Evolutionary conservation across 2,797 vertebrate species (phyloP).

Genomic region (Eulemur coronatus): DNA sequence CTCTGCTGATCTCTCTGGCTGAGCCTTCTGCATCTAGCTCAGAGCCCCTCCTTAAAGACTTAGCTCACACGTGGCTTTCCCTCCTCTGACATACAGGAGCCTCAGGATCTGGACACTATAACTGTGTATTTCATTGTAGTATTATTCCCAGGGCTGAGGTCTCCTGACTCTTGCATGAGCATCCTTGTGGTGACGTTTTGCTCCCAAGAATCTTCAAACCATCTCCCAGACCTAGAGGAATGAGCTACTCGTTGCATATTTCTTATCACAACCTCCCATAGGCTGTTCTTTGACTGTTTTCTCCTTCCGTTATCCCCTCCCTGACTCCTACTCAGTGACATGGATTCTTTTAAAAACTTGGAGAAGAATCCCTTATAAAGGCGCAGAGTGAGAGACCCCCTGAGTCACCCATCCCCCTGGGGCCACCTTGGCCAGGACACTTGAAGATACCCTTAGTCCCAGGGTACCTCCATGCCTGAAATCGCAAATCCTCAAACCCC

Average conservation of each 20-base stretch:
- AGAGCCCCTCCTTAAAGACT: background rate
- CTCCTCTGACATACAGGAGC: background rate
- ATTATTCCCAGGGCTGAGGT: background rate
- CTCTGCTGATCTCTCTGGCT: background rate
- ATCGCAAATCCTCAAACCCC: background rate
- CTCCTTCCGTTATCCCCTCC: background rate
- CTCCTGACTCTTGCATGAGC: background rate
- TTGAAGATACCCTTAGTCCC: background rate
- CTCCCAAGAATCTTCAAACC: background rate
- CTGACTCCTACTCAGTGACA: background rate
- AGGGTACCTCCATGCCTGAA: background rate
- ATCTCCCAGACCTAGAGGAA: background rate
- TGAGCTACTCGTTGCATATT: background rate
- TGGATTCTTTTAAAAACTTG: background rate
- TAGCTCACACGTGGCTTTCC: background rate
- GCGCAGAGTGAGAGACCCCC: background rate
- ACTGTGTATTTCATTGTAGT: fast-evolving
- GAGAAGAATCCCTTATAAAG: background rate
- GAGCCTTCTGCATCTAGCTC: background rate
- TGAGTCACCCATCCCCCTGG: background rate
- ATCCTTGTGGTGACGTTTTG: background rate
- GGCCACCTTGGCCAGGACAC: background rate
- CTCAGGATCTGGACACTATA: background rate
- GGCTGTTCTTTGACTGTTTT: background rate
- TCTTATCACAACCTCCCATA: background rate